phyloP scores from a whole-genome alignment of 2,888 invertebrate species.

The Petrophora chlorosata region DNA sequence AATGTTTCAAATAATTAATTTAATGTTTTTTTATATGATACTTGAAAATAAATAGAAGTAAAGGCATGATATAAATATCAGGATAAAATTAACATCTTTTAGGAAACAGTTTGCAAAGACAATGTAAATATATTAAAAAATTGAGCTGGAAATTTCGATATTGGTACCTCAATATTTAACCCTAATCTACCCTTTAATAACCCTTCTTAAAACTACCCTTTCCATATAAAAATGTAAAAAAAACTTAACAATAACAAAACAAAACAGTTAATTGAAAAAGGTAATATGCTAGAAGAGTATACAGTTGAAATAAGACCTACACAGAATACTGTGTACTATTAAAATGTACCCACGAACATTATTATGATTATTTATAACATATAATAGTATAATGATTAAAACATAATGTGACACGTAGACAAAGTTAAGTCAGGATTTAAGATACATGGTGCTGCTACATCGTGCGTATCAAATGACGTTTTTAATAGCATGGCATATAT shows the following conservation, averaged over 20 bases:
- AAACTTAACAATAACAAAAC: constrained; percentile 8
- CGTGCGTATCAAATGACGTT: background rate
- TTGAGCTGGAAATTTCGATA: constrained; percentile 13
- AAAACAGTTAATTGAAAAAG: constrained; percentile 1
- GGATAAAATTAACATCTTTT: constrained; percentile 45
- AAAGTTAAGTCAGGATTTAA: background rate
- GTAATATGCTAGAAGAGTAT: background rate
- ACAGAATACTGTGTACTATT: constrained; percentile 26
- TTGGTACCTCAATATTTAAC: background rate
- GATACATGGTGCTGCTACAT: background rate
- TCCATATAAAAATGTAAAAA: constrained; percentile 33
- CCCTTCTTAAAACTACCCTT: constrained; percentile 17
- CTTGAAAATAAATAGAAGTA: too few species aligned
- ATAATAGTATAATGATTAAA: background rate
- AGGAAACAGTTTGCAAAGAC: background rate
- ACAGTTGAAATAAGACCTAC: constrained; percentile 20
- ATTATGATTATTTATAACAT: background rate
- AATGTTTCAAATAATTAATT: too few species aligned
- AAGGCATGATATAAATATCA: constrained; percentile 15
- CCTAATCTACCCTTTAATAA: constrained; percentile 14
- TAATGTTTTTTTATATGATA: too few species aligned
- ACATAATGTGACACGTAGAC: constrained; percentile 3
- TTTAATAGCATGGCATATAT: too few species aligned
- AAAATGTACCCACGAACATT: constrained; percentile 6
- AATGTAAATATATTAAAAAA: background rate